These are phyloP conservation scores for Eupsilia transversa DNA, from an alignment of 2,888 invertebrate genomes.

Conservation along the genomic window DNA sequence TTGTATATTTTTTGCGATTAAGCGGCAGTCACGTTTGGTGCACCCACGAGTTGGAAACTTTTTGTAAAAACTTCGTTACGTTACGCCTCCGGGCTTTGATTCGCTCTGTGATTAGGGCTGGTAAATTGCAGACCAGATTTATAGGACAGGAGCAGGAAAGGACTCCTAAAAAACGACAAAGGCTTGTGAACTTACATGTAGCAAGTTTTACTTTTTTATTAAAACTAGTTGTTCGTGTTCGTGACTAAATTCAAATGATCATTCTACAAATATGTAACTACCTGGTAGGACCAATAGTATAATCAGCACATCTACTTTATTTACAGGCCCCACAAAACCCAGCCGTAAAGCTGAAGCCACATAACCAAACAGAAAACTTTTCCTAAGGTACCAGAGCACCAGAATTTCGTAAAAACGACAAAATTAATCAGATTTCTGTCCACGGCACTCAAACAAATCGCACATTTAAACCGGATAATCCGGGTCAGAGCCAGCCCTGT, in stretches of 20 bases:
- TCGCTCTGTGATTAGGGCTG: conserved; percentile 52
- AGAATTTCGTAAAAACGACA: conserved; percentile 1
- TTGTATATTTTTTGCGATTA: conserved; percentile 58
- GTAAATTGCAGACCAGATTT: conserved; percentile 23
- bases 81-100: conserved; percentile 53
- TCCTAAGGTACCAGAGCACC: no score
- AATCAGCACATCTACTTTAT: background rate
- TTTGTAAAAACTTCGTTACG: conserved; percentile 57
- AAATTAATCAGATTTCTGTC: conserved; percentile 20
- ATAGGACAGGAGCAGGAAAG: conserved; percentile 1
- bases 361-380: background rate
- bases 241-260: background rate
- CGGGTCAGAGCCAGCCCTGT: conserved; percentile 40
- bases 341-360: background rate
- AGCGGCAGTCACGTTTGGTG: conserved; percentile 63
- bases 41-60: conserved; percentile 61
- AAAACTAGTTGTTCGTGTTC: background rate
- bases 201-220: background rate
- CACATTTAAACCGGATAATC: conserved; percentile 36
- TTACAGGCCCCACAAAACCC: background rate
- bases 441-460: conserved; percentile 28
- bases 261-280: background rate
- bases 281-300: background rate
- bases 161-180: background rate
- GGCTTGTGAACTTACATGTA: background rate